Conservation (phyloP, 1,140 invertebrate genomes). For the Tetramorium simillimum region DNA sequence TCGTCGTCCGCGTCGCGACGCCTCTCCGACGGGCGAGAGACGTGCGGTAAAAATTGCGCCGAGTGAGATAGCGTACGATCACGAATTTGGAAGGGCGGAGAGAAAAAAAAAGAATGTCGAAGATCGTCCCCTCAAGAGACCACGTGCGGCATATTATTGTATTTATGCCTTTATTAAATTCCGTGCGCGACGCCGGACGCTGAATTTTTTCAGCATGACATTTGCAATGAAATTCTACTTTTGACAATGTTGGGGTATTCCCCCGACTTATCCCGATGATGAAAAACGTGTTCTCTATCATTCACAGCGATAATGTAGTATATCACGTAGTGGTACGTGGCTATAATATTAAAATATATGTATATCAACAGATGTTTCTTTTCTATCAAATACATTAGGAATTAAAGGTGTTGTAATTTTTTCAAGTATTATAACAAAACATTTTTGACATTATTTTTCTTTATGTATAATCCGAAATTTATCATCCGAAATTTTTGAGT, state of each 20-base stretch:
- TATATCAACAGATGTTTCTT: background rate
- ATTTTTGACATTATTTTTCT: too few species aligned
- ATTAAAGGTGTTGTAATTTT: conserved; percentile 2
- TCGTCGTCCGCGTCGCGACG: conserved; percentile 14
- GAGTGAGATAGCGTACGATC: background rate
- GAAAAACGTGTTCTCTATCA: background rate
- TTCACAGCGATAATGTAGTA: background rate
- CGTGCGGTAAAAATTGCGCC: conserved; percentile 48
- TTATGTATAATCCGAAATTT: background rate
- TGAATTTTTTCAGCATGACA: conserved; percentile 42
- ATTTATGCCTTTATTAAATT: conserved; percentile 58
- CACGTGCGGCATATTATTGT: conserved; percentile 34
- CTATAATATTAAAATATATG: background rate
- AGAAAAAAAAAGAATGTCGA: background rate
- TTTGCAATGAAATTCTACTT: conserved; percentile 32
- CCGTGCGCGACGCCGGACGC: background rate
- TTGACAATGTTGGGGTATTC: background rate
- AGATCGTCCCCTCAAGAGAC: background rate
- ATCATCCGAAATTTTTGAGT: conserved; percentile 11
- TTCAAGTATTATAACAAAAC: background rate
- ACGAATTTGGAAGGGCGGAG: background rate
- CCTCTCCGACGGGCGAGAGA: background rate
- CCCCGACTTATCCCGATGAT: background rate
- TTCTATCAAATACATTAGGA: background rate
- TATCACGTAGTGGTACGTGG: background rate